A percentile compares a stretch with the other conserved stretches of the same genome.
Evolutionary conservation across 1,140 invertebrate genomes (phyloP).

Genomic region (Cydia pomonella): DNA sequence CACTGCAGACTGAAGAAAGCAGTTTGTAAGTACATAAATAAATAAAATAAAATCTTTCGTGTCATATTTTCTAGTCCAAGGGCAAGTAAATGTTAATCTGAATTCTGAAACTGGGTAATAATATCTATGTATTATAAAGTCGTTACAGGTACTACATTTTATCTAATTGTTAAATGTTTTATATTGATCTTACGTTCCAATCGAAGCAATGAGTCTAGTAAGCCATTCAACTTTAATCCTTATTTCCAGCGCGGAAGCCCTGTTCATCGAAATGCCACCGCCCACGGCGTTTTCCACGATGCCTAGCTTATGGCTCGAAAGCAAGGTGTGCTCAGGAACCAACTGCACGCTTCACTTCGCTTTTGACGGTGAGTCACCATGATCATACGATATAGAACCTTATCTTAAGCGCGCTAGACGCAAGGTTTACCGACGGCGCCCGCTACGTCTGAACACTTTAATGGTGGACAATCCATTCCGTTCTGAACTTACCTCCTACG

Average conservation of each 20-base stretch:
- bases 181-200: too few species aligned
- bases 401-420: neutral
- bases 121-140: too few species aligned
- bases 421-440: neutral
- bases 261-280: constrained; percentile 48
- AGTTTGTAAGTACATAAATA: too few species aligned
- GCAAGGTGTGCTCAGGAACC: constrained; percentile 40
- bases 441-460: neutral
- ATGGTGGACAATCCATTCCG: too few species aligned
- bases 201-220: too few species aligned
- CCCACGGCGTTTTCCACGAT: constrained; percentile 44
- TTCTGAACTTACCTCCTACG: neutral
- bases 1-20: too few species aligned
- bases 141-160: too few species aligned
- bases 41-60: too few species aligned
- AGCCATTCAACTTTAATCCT: neutral
- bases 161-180: too few species aligned
- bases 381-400: neutral
- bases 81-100: too few species aligned
- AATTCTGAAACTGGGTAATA: too few species aligned
- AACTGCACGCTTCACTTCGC: constrained; percentile 45
- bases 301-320: neutral
- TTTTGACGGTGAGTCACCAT: constrained; percentile 47
- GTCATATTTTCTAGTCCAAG: too few species aligned
- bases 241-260: constrained; percentile 39